These are phyloP conservation scores for Pocillopora grandis DNA, from an alignment of 92 coral and sea anemone species.

Conservation along the genomic window DNA sequence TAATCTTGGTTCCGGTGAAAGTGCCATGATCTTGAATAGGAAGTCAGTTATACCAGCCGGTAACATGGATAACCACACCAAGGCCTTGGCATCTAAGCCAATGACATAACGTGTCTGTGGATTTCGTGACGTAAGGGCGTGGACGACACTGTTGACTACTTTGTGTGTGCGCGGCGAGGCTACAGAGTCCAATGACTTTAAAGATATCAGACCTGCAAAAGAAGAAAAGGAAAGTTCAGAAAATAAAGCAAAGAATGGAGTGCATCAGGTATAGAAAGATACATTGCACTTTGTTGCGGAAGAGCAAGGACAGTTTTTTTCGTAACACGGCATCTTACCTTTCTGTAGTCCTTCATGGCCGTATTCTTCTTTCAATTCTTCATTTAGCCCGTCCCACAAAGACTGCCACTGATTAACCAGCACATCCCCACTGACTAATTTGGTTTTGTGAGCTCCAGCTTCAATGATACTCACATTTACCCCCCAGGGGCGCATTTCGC, in stretches of 20 bases:
- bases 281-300: too few species aligned
- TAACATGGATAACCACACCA: constrained; percentile 48
- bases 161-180: constrained; percentile 41
- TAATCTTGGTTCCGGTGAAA: constrained; percentile 5
- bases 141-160: constrained; percentile 52
- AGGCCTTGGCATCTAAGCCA: constrained; percentile 59
- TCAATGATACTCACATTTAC: constrained; percentile 74
- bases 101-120: constrained; percentile 65
- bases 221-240: neutral
- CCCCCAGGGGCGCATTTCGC: constrained; percentile 72
- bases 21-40: constrained; percentile 18
- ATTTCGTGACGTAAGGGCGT: constrained; percentile 59
- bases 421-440: constrained; percentile 49
- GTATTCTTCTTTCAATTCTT: constrained; percentile 62
- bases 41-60: constrained; percentile 51
- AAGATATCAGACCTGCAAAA: constrained; percentile 59
- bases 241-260: neutral
- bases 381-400: constrained; percentile 69
- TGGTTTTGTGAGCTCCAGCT: constrained; percentile 84
- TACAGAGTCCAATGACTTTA: constrained; percentile 39
- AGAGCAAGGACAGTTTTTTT: neutral
- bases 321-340: constrained; percentile 40
- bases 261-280: too few species aligned
- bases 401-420: constrained; percentile 63
- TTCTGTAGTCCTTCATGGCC: constrained; percentile 63